These are phyloP conservation scores for Drosophila maculinotata DNA, from an alignment of 2,888 invertebrate genomes.

Conservation along the genomic window DNA sequence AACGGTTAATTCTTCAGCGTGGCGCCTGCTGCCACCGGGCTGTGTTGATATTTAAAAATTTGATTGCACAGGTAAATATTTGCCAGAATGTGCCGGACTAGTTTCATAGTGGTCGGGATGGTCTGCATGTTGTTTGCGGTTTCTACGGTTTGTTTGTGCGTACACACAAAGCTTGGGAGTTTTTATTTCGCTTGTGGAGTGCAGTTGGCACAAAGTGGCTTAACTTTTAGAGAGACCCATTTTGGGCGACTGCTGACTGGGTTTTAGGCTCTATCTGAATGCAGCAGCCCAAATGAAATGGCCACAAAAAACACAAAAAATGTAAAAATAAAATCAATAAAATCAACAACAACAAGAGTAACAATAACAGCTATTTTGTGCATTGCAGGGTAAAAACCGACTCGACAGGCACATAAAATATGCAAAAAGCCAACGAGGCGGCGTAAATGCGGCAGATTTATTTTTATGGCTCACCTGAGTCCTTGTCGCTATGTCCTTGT, in stretches of 20 bases:
- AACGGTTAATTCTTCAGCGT: constrained; percentile 62
- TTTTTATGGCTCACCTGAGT: constrained; percentile 69
- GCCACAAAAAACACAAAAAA: constrained; percentile 22
- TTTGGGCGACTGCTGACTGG: constrained; percentile 50
- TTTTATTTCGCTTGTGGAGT: constrained; percentile 55
- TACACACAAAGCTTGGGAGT: constrained; percentile 28
- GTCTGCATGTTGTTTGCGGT: constrained; percentile 62
- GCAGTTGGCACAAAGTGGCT: constrained; percentile 65
- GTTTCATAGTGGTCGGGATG: not conserved
- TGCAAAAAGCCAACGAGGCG: constrained; percentile 70
- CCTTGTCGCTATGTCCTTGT: constrained; percentile 40
- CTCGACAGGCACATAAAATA: constrained; percentile 68
- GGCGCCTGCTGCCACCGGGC: constrained; percentile 20
- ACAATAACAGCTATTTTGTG: constrained; percentile 48
- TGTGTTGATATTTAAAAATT: constrained; percentile 71
- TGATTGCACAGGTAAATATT: constrained; percentile 75
- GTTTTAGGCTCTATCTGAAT: constrained; percentile 62
- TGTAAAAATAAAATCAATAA: constrained; percentile 66
- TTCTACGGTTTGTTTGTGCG: constrained; percentile 73
- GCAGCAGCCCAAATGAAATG: constrained; percentile 35
- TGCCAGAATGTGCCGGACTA: constrained; percentile 17
- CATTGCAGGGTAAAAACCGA: constrained; percentile 54
- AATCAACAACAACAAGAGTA: constrained; percentile 52
- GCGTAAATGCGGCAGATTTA: constrained; percentile 77
- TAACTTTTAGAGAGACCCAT: constrained; percentile 56